Evolutionary conservation across 2,113 vertebrate species (phyloP).

Genomic region (Dromiciops gliroides): DNA sequence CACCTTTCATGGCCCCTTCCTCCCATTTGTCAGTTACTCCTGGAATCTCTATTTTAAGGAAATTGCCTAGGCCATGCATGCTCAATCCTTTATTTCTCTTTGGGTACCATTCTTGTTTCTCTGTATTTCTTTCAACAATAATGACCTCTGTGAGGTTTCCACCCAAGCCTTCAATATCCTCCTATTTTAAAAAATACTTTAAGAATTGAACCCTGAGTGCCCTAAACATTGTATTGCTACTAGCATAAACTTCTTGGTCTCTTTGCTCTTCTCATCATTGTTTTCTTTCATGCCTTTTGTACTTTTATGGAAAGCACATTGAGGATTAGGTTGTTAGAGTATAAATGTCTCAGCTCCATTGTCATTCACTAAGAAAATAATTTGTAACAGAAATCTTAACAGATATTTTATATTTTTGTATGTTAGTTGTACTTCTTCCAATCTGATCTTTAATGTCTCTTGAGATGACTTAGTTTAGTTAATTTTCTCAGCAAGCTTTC

Average conservation of each 20-base stretch:
- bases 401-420: neutral
- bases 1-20: neutral
- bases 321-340: neutral
- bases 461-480: neutral
- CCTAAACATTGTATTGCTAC: neutral
- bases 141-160: neutral
- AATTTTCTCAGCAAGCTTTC: neutral
- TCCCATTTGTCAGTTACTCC: neutral
- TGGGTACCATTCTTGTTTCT: neutral
- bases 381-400: neutral
- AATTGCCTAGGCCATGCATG: neutral
- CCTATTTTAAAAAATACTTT: neutral
- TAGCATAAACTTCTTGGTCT: neutral
- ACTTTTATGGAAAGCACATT: neutral
- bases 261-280: neutral
- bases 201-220: neutral
- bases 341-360: neutral
- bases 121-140: neutral
- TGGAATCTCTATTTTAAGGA: neutral
- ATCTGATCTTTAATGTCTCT: neutral
- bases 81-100: neutral
- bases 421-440: neutral
- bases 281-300: neutral
- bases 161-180: neutral
- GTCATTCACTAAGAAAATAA: neutral